phyloP scores from a whole-genome alignment of 2,797 vertebrate species.

The Choloepus didactylus region DNA sequence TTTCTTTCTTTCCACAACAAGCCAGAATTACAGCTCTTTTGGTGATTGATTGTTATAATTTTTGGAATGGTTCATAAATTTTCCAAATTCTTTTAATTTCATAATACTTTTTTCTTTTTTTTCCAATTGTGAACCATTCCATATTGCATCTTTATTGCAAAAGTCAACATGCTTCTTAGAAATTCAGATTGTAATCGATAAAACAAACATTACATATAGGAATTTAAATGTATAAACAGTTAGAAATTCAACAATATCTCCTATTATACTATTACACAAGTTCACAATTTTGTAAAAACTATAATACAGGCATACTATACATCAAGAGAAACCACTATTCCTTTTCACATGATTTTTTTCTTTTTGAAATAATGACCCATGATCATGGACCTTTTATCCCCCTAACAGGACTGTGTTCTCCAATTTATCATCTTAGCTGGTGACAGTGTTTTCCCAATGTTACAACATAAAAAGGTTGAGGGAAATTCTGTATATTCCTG shows the following conservation, averaged over 20 bases:
- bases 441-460: slow-evolving; percentile 4
- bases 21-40: slow-evolving; percentile 89
- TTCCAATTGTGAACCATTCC: slow-evolving; percentile 93
- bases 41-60: slow-evolving; percentile 87
- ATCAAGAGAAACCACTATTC: slow-evolving; percentile 89
- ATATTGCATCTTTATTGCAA: slow-evolving; percentile 97
- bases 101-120: slow-evolving; percentile 84
- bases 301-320: slow-evolving; percentile 92
- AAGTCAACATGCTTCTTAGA: slow-evolving; percentile 99
- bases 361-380: slow-evolving; percentile 74
- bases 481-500: background rate
- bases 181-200: slow-evolving; percentile 97
- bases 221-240: slow-evolving; percentile 99
- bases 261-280: slow-evolving; percentile 94
- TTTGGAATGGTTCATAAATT: slow-evolving; percentile 93
- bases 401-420: slow-evolving; percentile 70
- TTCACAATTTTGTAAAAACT: slow-evolving; percentile 94
- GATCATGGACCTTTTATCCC: slow-evolving; percentile 54
- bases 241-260: slow-evolving; percentile 97
- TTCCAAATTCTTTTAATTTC: slow-evolving; percentile 87
- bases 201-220: slow-evolving; percentile 99
- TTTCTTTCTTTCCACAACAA: slow-evolving; percentile 86
- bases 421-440: slow-evolving; percentile 58
- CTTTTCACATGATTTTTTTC: slow-evolving; percentile 91
- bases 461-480: slow-evolving; percentile 44